phyloP scores from a whole-genome alignment of 2,113 vertebrate genomes.

The Stegastes partitus region DNA sequence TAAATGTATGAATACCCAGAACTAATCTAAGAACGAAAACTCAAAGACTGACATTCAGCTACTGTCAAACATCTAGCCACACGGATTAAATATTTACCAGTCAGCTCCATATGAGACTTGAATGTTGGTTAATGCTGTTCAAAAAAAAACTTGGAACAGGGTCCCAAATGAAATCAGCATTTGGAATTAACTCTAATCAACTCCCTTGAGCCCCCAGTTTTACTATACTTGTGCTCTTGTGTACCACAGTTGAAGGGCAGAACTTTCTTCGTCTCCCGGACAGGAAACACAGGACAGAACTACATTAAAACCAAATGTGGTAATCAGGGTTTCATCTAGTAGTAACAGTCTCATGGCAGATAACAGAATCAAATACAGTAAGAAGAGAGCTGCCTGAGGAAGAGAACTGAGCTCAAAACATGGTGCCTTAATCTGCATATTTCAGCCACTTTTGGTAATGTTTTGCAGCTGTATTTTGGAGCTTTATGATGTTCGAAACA shows the following conservation, averaged over 20 bases:
- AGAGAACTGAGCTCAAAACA: not conserved
- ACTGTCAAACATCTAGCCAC: too few relatives aligned
- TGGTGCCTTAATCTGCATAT: not conserved
- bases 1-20: too few relatives aligned
- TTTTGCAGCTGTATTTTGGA: not conserved
- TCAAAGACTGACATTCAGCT: not conserved
- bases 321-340: not conserved
- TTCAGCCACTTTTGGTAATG: not conserved
- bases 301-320: slow-evolving; percentile 13
- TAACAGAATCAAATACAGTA: not conserved
- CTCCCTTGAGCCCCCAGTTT: not conserved
- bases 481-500: not conserved
- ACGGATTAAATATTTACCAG: not conserved
- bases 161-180: not conserved
- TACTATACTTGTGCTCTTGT: not conserved
- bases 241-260: not conserved
- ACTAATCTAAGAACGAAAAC: not conserved
- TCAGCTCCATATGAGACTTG: not conserved
- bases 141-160: not conserved
- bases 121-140: not conserved
- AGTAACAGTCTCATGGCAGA: not conserved
- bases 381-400: not conserved
- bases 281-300: not conserved
- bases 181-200: not conserved
- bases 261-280: not conserved